Evolutionary conservation across 1,140 invertebrate species (phyloP).

Genomic region (Polypedilum pembai): DNA sequence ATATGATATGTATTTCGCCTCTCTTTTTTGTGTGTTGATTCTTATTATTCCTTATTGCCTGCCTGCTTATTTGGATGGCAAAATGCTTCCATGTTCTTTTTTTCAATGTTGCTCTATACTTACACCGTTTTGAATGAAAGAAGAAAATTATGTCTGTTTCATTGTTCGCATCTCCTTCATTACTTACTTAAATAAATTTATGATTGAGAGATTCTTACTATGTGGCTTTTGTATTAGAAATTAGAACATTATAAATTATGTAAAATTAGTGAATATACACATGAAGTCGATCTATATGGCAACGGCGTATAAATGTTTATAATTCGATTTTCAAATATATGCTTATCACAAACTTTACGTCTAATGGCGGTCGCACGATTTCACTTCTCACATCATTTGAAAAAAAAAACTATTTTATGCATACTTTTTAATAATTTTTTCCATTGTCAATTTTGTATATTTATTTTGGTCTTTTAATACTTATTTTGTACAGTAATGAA

Average conservation of each 20-base stretch:
- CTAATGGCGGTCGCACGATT: slow-evolving; percentile 15
- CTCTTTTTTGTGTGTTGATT: slow-evolving; percentile 18
- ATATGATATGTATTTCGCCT: neutral
- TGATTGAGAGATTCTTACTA: no score
- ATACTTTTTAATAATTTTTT: slow-evolving; percentile 1
- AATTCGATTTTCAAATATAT: slow-evolving; percentile 10
- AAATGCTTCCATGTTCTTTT: slow-evolving; percentile 17
- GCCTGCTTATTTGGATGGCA: slow-evolving; percentile 1
- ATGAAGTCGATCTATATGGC: no score
- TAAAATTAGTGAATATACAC: no score
- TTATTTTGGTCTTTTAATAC: neutral
- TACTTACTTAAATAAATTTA: neutral
- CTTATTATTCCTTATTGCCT: neutral
- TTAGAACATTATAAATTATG: no score
- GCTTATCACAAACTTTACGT: slow-evolving; percentile 10
- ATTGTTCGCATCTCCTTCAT: neutral
- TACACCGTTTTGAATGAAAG: neutral
- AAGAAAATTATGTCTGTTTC: neutral
- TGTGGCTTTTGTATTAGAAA: no score
- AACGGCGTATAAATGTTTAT: neutral
- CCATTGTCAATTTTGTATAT: neutral
- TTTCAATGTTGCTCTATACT: slow-evolving; percentile 18
- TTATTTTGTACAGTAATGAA: neutral
- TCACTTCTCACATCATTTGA: neutral
- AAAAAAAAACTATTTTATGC: slow-evolving; percentile 3